A percentile compares a stretch with the other conserved stretches of the same genome.
Evolutionary conservation across 2,113 vertebrate genomes (phyloP).

Genomic region (Nannospalax galili): DNA sequence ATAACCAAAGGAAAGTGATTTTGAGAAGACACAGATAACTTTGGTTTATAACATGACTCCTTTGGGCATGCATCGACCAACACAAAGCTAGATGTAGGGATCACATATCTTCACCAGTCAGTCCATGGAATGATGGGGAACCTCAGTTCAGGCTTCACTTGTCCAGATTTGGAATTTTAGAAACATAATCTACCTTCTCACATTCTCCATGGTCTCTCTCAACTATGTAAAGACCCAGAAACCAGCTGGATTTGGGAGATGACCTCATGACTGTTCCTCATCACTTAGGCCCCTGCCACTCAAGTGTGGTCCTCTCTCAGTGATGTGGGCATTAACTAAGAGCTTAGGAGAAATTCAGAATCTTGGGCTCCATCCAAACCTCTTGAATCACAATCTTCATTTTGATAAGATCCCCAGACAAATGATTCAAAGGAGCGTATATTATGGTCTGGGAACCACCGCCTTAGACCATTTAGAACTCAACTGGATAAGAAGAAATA

Average conservation of each 20-base stretch:
- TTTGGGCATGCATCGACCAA: background rate
- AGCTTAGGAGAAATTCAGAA: background rate
- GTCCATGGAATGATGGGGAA: background rate
- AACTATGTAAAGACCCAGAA: background rate
- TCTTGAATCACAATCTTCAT: background rate
- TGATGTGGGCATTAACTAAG: too few relatives aligned
- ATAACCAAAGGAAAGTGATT: background rate
- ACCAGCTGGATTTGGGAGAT: background rate
- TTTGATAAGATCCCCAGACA: background rate
- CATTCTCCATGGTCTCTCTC: background rate
- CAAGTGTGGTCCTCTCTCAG: background rate
- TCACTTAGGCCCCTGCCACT: fast-evolving
- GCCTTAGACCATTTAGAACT: background rate
- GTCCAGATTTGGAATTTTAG: background rate
- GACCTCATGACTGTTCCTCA: background rate
- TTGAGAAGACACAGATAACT: background rate
- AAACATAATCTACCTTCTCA: background rate
- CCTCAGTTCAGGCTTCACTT: background rate
- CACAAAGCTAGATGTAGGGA: background rate
- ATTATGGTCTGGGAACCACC: background rate
- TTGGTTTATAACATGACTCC: background rate
- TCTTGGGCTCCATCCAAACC: background rate
- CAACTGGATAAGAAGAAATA: background rate
- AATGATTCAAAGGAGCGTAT: background rate
- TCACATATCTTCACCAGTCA: fast-evolving